Evolutionary conservation across 2,888 invertebrate genomes (phyloP).

Genomic region (Lasioglossum marginatum): DNA sequence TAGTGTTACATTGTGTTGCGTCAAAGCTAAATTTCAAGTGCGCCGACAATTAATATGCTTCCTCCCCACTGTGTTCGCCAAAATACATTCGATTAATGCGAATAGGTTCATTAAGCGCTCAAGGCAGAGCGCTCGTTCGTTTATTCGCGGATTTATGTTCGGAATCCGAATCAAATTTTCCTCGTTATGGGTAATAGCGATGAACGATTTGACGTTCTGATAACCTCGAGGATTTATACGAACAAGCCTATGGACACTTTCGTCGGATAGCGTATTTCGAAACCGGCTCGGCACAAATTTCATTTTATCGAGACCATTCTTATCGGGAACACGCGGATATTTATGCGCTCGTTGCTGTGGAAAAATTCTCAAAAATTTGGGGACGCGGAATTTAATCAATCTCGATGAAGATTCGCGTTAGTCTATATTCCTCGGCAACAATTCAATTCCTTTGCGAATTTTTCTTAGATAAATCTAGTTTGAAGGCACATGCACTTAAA

Average conservation of each 20-base stretch:
- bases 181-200: constrained; percentile 24
- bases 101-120: constrained; percentile 66
- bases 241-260: not conserved
- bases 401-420: not conserved
- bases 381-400: not conserved
- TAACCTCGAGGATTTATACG: constrained; percentile 23
- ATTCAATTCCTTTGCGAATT: not conserved
- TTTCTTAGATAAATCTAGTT: not conserved
- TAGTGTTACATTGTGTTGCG: not conserved
- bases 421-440: not conserved
- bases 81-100: constrained; percentile 63
- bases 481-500: not conserved
- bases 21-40: constrained; percentile 21
- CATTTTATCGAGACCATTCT: not conserved
- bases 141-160: constrained; percentile 18
- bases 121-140: constrained; percentile 31
- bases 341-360: not conserved
- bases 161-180: constrained; percentile 23
- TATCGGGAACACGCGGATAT: not conserved
- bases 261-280: not conserved
- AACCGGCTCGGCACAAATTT: not conserved
- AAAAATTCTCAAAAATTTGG: not conserved
- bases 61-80: not conserved
- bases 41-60: constrained; percentile 27
- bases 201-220: constrained; percentile 8